Conservation (phyloP, 2,888 invertebrate genomes). For the Mythimna lalbum region DNA sequence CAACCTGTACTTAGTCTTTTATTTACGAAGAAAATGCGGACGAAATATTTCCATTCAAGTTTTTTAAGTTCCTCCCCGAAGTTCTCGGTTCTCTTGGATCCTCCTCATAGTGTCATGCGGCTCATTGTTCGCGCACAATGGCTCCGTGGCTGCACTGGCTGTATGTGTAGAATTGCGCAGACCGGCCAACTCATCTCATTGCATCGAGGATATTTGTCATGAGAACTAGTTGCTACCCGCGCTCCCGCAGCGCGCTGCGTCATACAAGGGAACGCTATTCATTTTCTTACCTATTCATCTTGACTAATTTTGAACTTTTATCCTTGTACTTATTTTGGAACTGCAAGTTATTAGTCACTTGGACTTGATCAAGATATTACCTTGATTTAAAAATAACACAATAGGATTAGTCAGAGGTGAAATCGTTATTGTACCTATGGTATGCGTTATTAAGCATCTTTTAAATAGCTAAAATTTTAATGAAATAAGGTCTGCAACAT, state of each 20-base stretch:
- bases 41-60: slow-evolving; percentile 84
- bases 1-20: slow-evolving; percentile 68
- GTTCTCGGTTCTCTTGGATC: slow-evolving; percentile 80
- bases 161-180: slow-evolving; percentile 83
- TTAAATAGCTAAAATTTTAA: background rate
- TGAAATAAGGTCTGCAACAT: background rate
- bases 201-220: slow-evolving; percentile 80
- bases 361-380: slow-evolving; percentile 7
- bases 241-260: slow-evolving; percentile 31
- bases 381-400: slow-evolving; percentile 15
- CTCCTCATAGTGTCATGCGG: slow-evolving; percentile 79
- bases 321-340: slow-evolving; percentile 34
- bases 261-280: slow-evolving; percentile 65
- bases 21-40: slow-evolving; percentile 77
- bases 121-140: slow-evolving; percentile 86
- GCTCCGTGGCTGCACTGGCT: slow-evolving; percentile 71
- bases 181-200: slow-evolving; percentile 80
- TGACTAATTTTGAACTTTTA: slow-evolving; percentile 52
- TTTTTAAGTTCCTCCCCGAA: slow-evolving; percentile 84
- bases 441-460: no score
- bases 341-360: slow-evolving; percentile 12
- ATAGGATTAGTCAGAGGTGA: background rate
- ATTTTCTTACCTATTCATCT: slow-evolving; percentile 72
- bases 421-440: background rate
- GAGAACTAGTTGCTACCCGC: slow-evolving; percentile 67